Conservation (phyloP, 2,797 vertebrate species). For the Leucoraja ocellata region DNA sequence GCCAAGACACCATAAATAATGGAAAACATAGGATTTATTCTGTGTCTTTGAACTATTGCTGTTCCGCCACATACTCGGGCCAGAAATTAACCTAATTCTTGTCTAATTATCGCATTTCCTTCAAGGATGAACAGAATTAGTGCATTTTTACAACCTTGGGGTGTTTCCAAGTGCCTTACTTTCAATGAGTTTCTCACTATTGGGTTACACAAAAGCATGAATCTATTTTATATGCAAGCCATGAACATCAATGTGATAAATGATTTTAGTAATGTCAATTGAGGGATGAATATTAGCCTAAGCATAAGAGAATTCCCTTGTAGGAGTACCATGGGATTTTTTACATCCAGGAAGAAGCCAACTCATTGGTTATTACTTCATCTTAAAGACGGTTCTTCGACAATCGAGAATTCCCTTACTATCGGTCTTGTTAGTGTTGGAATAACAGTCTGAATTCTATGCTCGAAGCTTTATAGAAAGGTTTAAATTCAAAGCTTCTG, state of each 20-base stretch:
- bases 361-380: not conserved
- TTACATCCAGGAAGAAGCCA: too few species aligned
- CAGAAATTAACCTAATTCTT: constrained; percentile 1
- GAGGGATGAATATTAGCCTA: not conserved
- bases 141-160: not conserved
- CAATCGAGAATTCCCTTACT: not conserved
- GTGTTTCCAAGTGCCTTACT: not conserved
- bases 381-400: not conserved
- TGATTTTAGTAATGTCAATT: not conserved
- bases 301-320: not conserved
- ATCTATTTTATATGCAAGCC: not conserved
- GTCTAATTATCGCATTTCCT: constrained; percentile 4
- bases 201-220: not conserved
- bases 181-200: not conserved
- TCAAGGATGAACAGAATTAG: not conserved
- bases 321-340: not conserved
- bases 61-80: not conserved
- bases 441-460: not conserved
- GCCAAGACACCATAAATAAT: constrained; percentile 8
- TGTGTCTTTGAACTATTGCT: not conserved
- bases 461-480: not conserved
- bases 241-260: not conserved
- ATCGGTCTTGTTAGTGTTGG: not conserved
- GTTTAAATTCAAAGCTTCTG: not conserved
- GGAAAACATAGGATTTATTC: not conserved